Base-by-base conservation (phyloP, 2,113 vertebrate species). In the Hassar affinis region DNA sequence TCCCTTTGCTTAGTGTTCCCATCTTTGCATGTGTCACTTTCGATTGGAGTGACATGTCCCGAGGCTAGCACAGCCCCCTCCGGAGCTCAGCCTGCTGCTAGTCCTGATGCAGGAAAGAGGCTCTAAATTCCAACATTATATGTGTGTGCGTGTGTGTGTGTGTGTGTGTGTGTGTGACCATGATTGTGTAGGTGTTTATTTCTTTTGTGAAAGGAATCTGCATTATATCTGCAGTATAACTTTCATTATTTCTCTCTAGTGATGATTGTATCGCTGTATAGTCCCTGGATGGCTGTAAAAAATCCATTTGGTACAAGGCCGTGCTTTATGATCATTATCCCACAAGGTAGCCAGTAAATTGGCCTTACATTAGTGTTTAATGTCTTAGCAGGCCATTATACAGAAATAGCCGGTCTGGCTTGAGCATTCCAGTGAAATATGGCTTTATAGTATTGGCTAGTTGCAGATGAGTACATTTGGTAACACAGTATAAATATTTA, bases 11-110 rank as follows among this genome's bases (percentile, higher is more conserved):
- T 78, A 57, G 74, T 56, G 52, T 84, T 86, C 86, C 79, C 84
- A 78, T 85, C 75, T 89, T 93, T 94, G 91, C 93, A 93, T 93
- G 92, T 93, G 94, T 93, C 93, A 93, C 93, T 93, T 94, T 92
- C 91, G 89, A 93, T 94, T 93, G 92, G 83, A 85, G 89, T 94
- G 93, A 94, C 90, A 90, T 94, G 91, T 92, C 92, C 92, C 91
- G 90, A 91, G 92, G 92, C 90, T 89, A 93, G 90, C 88, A 68
- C 89, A 86, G 88, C 91, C 90, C 90, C 91, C 90, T 91, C 89
- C 90, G 89, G 90, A 90, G 90, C 91, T n/a, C 85, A 91, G 90
- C 91, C 90, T 91, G 90, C 92, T 92, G 92, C 91, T 94, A 90
- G 92, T 92, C 88, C 89, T 91, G 88, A 90, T 89, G 90, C 75